Evolutionary conservation across 2,113 vertebrate genomes (phyloP).

Genomic region (Phalacrocorax carbo): DNA sequence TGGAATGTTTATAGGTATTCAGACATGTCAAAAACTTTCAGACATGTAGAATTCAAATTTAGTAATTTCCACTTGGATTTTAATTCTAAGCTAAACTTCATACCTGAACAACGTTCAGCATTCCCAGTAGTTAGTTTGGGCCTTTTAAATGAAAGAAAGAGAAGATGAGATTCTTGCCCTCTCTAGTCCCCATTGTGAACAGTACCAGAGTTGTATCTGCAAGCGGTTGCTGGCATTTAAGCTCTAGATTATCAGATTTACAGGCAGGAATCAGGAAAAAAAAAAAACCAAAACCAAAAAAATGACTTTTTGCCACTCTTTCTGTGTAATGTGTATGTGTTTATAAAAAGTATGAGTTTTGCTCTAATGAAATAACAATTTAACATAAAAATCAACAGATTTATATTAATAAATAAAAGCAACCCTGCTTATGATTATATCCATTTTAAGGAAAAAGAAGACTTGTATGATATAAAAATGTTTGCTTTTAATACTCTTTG

Average conservation of each 20-base stretch:
- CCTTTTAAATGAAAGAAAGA: background rate
- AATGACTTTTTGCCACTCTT: background rate
- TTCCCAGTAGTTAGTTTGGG: background rate
- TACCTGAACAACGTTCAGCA: background rate
- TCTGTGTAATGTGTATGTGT: background rate
- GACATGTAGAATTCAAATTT: background rate
- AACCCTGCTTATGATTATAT: background rate
- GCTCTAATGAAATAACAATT: background rate
- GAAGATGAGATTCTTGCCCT: background rate
- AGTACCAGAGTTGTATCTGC: background rate
- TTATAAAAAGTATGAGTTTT: background rate
- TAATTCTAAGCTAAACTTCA: background rate
- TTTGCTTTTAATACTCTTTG: background rate
- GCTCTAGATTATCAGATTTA: background rate
- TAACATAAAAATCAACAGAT: background rate
- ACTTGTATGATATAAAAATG: background rate
- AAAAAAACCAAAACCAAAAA: rapidly evolving
- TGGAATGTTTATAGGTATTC: background rate
- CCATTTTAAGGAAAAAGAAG: background rate
- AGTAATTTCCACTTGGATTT: background rate
- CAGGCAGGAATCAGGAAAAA: background rate
- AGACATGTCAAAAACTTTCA: background rate
- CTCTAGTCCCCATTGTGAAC: rapidly evolving
- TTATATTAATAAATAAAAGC: background rate
- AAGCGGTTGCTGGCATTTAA: background rate